A percentile compares a stretch with the other conserved stretches of the same genome.
Evolutionary conservation across 2,113 vertebrate species (phyloP).

Genomic region (Aix galericulata): DNA sequence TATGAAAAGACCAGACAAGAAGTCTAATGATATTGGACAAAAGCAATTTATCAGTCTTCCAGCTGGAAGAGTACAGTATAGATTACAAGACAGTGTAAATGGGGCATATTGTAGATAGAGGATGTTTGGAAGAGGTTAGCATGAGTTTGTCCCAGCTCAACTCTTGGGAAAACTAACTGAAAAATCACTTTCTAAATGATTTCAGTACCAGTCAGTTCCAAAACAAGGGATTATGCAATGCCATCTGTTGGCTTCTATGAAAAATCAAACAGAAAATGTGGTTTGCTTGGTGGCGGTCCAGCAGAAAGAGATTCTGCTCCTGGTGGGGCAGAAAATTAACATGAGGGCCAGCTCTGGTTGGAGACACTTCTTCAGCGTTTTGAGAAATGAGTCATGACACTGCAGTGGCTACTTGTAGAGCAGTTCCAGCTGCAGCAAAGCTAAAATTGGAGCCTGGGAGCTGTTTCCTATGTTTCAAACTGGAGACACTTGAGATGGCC

Average conservation of each 20-base stretch:
- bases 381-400: neutral
- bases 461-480: neutral
- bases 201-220: neutral
- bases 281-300: neutral
- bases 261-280: neutral
- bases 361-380: neutral
- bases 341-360: neutral
- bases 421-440: neutral
- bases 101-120: slow-evolving; percentile 19
- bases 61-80: slow-evolving; percentile 57
- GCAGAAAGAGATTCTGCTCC: neutral
- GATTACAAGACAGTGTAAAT: slow-evolving; percentile 36
- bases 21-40: slow-evolving; percentile 4
- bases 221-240: neutral
- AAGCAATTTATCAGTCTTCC: slow-evolving; percentile 36
- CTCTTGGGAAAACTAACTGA: slow-evolving; percentile 40
- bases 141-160: slow-evolving; percentile 22
- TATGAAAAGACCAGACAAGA: slow-evolving; percentile 49
- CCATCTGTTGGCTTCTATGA: slow-evolving; percentile 33
- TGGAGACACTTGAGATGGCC: neutral
- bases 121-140: slow-evolving; percentile 51
- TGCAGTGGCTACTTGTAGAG: neutral
- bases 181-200: neutral
- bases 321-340: neutral
- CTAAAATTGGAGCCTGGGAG: neutral